Conservation (phyloP, 2,888 invertebrate genomes). For the Yponomeuta sedellus region DNA sequence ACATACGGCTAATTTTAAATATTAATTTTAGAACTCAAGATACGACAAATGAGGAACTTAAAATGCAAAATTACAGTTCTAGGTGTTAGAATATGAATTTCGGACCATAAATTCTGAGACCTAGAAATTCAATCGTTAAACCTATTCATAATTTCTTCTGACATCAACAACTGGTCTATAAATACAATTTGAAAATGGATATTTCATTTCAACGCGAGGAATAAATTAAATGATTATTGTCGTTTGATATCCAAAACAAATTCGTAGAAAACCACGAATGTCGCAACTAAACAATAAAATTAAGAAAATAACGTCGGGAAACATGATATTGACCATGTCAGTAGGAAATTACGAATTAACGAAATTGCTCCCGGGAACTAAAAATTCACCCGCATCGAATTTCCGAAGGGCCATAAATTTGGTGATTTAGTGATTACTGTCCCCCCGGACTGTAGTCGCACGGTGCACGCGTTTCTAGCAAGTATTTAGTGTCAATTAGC, state of each 20-base stretch:
- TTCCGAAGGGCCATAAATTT: slow-evolving; percentile 14
- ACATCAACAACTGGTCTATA: background rate
- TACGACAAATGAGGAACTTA: background rate
- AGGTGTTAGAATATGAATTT: background rate
- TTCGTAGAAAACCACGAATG: background rate
- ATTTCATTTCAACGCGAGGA: background rate
- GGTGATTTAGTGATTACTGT: slow-evolving; percentile 1
- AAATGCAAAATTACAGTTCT: background rate
- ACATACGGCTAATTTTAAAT: background rate
- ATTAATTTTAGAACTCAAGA: slow-evolving; percentile 4
- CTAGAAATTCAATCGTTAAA: background rate
- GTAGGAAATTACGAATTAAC: background rate
- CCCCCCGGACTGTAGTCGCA: background rate
- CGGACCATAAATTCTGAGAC: background rate
- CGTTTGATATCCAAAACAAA: background rate
- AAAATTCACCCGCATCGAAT: slow-evolving; percentile 9
- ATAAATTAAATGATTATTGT: background rate
- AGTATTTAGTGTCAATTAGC: slow-evolving; percentile 44
- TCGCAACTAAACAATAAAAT: background rate
- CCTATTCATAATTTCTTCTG: background rate
- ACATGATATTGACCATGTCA: background rate
- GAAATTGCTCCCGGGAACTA: background rate
- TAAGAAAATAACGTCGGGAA: background rate
- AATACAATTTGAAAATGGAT: background rate
- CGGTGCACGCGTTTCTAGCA: slow-evolving; percentile 7